Base-by-base conservation (phyloP, 2,888 invertebrate species). In the Tineola bisselliella region DNA sequence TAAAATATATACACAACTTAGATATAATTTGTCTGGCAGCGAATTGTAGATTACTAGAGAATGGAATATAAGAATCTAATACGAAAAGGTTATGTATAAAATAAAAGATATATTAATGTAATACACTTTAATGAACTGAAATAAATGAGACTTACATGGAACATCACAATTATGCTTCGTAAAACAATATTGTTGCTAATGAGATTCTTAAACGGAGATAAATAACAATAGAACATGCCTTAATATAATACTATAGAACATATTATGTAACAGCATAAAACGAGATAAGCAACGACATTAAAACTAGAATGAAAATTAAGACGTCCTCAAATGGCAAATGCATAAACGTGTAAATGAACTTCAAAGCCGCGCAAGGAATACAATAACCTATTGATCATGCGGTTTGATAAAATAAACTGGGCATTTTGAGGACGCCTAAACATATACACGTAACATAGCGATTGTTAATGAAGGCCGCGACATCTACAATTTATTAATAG, bases 91-190 rank as follows among this genome's bases (percentile, higher is more conserved):
- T 25, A 25, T n/a, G n/a, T n/a, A n/a, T n/a, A 25, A 25, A 25
- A 25, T 25, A 25, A 25, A 25, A 25, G 25, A 38, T n/a, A 38
- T 10, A 38, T 6, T 38, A 38, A 38, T 38, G 38, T 38, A 38
- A 79, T 84, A 84, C 77, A 79, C 74, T 87, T 87, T 87, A 86
- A 79, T 87, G 78, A 78, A 73, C 81, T 79, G 72, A 83, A 87
- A 84, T 79, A 81, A 83, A 81, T 69, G 75, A 78, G 79, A 82
- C 83, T 81, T 83, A 87, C 80, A 83, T 78, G 75, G 81, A 86
- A 86, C 87, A 87, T 88, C 87, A 88, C 87, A 88, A 84, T 84
- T 83, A 87, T 87, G 87, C 87, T 87, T 87, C 79, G 84, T 83
- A 82, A 87, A 81, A 79, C 72, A 79, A 82, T 79, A 69, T 77